A percentile compares a stretch with the other conserved stretches of the same genome.
These are phyloP conservation scores for Drosophila niveifrons DNA, from an alignment of 2,888 invertebrate genomes.

Conservation along the genomic window DNA sequence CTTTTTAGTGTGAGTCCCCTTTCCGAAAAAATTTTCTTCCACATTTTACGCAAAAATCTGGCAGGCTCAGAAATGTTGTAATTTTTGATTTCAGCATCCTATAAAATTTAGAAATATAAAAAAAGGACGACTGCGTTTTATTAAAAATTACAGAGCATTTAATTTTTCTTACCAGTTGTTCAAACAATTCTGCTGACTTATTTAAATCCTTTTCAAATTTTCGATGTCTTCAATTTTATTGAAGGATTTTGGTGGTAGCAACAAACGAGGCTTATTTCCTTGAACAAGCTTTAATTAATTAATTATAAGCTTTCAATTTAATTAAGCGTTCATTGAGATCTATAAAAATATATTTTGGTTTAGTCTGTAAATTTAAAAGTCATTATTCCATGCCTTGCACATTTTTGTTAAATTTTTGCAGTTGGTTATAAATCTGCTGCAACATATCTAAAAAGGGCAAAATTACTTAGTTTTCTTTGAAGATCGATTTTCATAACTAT, in stretches of 20 bases:
- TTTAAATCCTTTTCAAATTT: slow-evolving; percentile 3
- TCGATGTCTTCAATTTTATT: no score
- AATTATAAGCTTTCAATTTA: slow-evolving; percentile 20
- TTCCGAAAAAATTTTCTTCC: no score
- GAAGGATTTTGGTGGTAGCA: slow-evolving; percentile 1
- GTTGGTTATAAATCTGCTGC: not conserved
- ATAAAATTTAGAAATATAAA: not conserved
- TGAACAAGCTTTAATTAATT: slow-evolving; percentile 6
- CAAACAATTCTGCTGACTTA: slow-evolving; percentile 11
- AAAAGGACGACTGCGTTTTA: no score
- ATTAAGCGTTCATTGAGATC: slow-evolving; percentile 21
- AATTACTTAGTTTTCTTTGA: slow-evolving; percentile 15
- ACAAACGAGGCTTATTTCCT: slow-evolving; percentile 13
- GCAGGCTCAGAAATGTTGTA: slow-evolving; percentile 10
- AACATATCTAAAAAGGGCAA: slow-evolving; percentile 7
- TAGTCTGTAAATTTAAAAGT: slow-evolving; percentile 13
- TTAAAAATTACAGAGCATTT: slow-evolving; percentile 9
- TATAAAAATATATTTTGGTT: slow-evolving; percentile 18
- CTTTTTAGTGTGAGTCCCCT: slow-evolving; percentile 7
- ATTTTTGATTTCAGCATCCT: not conserved
- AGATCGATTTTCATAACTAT: slow-evolving; percentile 16
- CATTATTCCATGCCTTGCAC: slow-evolving; percentile 11
- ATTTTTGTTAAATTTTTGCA: slow-evolving; percentile 18
- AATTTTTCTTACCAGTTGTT: slow-evolving; percentile 14
- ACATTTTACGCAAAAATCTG: slow-evolving; percentile 7